Base-by-base conservation (phyloP, 2,888 invertebrate genomes). In the Tinea trinotella region DNA sequence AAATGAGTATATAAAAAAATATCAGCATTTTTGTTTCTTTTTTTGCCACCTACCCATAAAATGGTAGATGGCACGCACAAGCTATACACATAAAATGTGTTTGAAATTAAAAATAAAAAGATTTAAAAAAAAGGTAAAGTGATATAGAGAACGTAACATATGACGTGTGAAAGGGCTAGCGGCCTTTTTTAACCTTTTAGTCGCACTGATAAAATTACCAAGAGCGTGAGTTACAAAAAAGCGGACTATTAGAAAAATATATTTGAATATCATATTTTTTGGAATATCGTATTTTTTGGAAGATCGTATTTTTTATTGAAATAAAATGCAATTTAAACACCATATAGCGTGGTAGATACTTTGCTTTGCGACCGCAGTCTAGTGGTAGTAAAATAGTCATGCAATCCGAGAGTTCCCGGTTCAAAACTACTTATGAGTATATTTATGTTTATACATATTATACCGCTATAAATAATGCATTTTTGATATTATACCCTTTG, bases 121-220 rank as follows among this genome's bases (percentile, higher is more conserved):
- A 40, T 46, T 40, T 40, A n/a, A 46, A 46, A 46, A 19, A 46
- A 46, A 46, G 19, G 46, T 46, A 19, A 19, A n/a, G 4, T 19
- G 19, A 7, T 19, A 46, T 10, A 5, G 46, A 19, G 3, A 19
- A 19, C 46, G 18, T 1, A 19, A 46, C 18, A 46, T 19, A 46
- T 19, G 17, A 46, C 19, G 46, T 10, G 17, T 17, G 46, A 46
- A 46, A 40, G 40, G 40, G 40, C 13, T 15, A 12, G 40, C 24
- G 24, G 9, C 3, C 13, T 13, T 35, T 35, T 35, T 35, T 35
- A 35, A n/a, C 5, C 40, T 40, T 40, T 40, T 40, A 40, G 40
- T 40, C 12, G 13, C 13, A 2, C 2, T 40, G 40, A 40, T 40
- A 40, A 40, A 40, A 40, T 40, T 40, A 40, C 6, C 13, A 40